Evolutionary conservation across 2,888 invertebrate genomes (phyloP), one percentile per base, ranked within the genome.

Genomic region (Eupelmus urozonus): DNA sequence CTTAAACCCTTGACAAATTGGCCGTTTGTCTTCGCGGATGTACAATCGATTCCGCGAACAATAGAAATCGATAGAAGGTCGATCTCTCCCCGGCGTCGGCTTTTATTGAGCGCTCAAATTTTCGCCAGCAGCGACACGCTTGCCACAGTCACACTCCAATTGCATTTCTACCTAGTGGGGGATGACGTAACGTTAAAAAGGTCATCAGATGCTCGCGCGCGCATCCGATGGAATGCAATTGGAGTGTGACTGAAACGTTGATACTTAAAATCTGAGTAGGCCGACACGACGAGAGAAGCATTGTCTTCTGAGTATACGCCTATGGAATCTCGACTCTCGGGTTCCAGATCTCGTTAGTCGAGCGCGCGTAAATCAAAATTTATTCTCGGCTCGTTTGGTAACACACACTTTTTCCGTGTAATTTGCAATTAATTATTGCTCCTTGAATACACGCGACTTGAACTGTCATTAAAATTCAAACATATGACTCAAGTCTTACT

Each of bases 1-100:
- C 3, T 34, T n/a, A 29, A 20, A 34, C 18, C 7, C 16, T 40
- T 42, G 63, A 73, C 29, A 27, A 73, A 65, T 73, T 34, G 11
- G 40, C 29, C 20, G 45, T 60, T 59, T 34, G 34, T 67, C 45
- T 16, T 66, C 34, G n/a, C 18, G 42, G 13, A 5, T 29, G 34
- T 66, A 49, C 57, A 45, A 74, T 74, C 73, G 57, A 67, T 74
- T 75, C 60, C 25, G 3, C 60, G 60, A 67, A 75, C 75, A 75
- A 75, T 60, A 23, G 57, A 34, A 60, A 60, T 40, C n/a, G 75
- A 75, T 75, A 57, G 55, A 25, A 45, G 5, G 45, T 34, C 3
- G 53, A 11, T 45, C 18, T 23, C 16, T n/a, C 5, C 18, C 2
- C 18, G 55, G 9, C 60, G 9, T 34, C 5, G n/a, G n/a, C 3